Evolutionary conservation across 2,888 invertebrate genomes (phyloP).

Genomic region (Heliconius aoede): DNA sequence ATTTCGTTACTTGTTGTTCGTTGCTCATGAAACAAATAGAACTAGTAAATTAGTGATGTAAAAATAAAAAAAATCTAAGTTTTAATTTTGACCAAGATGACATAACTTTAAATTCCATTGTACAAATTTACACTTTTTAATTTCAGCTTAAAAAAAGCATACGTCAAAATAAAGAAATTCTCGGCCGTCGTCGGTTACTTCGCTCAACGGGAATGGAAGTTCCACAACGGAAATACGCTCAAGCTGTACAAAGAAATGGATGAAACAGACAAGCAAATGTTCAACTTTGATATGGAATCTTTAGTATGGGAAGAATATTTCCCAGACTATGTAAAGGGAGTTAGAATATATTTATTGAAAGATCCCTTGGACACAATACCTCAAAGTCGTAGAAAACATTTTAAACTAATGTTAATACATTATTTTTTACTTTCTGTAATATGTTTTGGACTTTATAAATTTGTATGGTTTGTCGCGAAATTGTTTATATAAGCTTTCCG

Average conservation of each 20-base stretch:
- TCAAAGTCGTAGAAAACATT: constrained; percentile 77
- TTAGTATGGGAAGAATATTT: constrained; percentile 89
- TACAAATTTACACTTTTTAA: not conserved
- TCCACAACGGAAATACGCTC: constrained; percentile 84
- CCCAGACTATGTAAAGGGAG: constrained; percentile 86
- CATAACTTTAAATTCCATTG: not conserved
- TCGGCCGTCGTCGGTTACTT: constrained; percentile 89
- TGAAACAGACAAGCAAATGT: constrained; percentile 83
- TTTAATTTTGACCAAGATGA: not conserved
- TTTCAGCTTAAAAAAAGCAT: constrained; percentile 88
- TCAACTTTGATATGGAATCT: constrained; percentile 86
- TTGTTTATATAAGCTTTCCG: constrained; percentile 9
- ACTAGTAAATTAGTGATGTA: too few species aligned
- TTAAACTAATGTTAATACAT: constrained; percentile 57
- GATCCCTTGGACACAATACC: constrained; percentile 88
- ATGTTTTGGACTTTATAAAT: constrained; percentile 52
- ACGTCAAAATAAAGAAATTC: constrained; percentile 89
- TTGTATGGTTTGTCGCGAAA: constrained; percentile 53
- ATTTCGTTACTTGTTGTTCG: too few species aligned
- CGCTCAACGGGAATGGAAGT: constrained; percentile 88
- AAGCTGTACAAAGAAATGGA: constrained; percentile 81
- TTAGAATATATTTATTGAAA: constrained; percentile 89
- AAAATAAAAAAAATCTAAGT: too few species aligned
- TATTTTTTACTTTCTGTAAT: constrained; percentile 50
- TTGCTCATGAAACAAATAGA: too few species aligned